Conservation (phyloP, 1,140 invertebrate species). For the Schlechtendalia chinensis region DNA sequence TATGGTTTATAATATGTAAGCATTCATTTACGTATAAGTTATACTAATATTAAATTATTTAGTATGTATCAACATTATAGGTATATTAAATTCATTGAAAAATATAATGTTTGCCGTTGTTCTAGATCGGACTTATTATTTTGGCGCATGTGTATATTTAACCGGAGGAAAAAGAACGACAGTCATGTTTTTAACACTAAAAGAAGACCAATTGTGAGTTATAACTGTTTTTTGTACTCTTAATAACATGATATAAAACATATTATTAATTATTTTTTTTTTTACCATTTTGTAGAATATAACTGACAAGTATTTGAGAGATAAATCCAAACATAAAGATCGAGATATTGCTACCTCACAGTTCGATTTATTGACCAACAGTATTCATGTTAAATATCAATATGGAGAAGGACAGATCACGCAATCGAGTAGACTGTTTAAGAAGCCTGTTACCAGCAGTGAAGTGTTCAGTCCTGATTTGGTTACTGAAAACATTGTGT, state of each 20-base stretch:
- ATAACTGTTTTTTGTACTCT: not conserved
- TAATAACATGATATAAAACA: not conserved
- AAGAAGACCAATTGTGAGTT: constrained; percentile 14
- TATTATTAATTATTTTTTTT: not conserved
- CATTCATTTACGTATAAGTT: too few relatives aligned
- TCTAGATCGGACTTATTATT: constrained; percentile 34
- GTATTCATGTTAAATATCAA: constrained; percentile 68
- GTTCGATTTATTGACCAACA: constrained; percentile 63
- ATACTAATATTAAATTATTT: too few relatives aligned
- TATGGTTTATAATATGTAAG: too few relatives aligned
- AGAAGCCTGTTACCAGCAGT: constrained; percentile 59
- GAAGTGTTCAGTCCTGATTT: not conserved
- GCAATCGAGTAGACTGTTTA: constrained; percentile 64
- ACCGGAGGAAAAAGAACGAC: not conserved
- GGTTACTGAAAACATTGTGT: constrained; percentile 19
- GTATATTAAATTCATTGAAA: too few relatives aligned
- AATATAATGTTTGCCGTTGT: not conserved
- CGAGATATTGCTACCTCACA: constrained; percentile 67
- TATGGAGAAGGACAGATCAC: constrained; percentile 68
- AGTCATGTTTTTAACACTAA: not conserved
- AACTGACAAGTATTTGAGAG: constrained; percentile 64
- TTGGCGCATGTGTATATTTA: constrained; percentile 6
- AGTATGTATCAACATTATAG: too few relatives aligned
- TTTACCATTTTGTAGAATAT: constrained; percentile 58
- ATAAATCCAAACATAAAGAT: constrained; percentile 59